Evolutionary conservation across 2,797 vertebrate species (phyloP).

Genomic region (Rhynchotus rufescens): DNA sequence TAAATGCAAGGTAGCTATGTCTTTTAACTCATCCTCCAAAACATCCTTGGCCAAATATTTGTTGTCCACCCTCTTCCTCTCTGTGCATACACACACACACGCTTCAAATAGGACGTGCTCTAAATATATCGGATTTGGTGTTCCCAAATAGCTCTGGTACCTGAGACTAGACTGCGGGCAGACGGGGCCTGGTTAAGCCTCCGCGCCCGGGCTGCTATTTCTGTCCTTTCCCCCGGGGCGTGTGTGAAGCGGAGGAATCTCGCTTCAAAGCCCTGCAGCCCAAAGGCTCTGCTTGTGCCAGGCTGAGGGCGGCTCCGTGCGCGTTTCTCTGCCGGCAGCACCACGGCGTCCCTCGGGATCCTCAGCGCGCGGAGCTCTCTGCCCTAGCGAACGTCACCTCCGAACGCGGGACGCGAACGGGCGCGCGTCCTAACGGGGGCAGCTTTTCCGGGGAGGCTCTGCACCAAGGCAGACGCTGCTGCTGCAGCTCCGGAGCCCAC

Average conservation of each 20-base stretch:
- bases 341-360: neutral
- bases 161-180: slow-evolving; percentile 11
- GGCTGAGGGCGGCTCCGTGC: neutral
- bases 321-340: rapidly evolving
- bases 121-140: neutral
- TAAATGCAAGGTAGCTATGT: rapidly evolving
- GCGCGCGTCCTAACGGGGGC: neutral
- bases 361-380: neutral
- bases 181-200: neutral
- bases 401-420: rapidly evolving
- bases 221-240: neutral
- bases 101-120: neutral
- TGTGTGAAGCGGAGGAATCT: neutral
- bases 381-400: neutral
- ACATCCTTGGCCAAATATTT: slow-evolving; percentile 63
- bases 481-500: neutral
- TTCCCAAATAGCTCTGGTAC: slow-evolving; percentile 14
- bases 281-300: neutral
- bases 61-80: neutral
- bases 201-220: neutral
- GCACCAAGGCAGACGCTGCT: neutral
- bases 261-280: neutral
- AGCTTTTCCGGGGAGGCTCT: neutral
- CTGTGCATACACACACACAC: rapidly evolving
- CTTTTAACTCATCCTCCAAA: neutral